Evolutionary conservation across 2,888 invertebrate genomes (phyloP).

Genomic region (Nephrotoma flavescens): DNA sequence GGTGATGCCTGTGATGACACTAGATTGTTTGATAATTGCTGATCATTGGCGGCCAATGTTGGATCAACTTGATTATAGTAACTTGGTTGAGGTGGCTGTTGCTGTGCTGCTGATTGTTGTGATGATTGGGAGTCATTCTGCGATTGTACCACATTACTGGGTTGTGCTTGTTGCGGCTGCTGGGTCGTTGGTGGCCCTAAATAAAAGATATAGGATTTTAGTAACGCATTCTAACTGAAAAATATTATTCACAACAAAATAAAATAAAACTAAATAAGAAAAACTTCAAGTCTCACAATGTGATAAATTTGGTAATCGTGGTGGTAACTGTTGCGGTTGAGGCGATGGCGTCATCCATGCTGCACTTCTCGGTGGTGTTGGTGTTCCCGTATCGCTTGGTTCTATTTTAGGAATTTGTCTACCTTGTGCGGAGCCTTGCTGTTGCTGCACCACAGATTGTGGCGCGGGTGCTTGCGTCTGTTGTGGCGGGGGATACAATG

Average conservation of each 20-base stretch:
- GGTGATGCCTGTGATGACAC: slow-evolving; percentile 15
- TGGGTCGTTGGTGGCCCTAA: not conserved
- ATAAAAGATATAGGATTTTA: not conserved
- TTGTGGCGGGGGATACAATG: slow-evolving; percentile 14
- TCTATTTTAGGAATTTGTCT: slow-evolving; percentile 32
- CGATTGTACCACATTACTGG: not conserved
- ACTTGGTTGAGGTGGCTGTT: not conserved
- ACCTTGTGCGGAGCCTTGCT: slow-evolving; percentile 15
- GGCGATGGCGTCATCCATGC: slow-evolving; percentile 31
- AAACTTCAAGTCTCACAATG: slow-evolving; percentile 26
- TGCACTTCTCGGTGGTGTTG: slow-evolving; percentile 15
- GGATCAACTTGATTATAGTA: slow-evolving; percentile 3
- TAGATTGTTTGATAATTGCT: slow-evolving; percentile 22
- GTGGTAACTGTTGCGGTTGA: slow-evolving; percentile 18
- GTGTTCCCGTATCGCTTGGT: slow-evolving; percentile 20
- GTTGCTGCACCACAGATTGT: slow-evolving; percentile 18
- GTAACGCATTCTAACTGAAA: not conserved
- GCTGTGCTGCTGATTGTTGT: not conserved
- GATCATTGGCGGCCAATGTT: not conserved
- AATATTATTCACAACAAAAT: not conserved
- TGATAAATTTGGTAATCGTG: slow-evolving; percentile 26
- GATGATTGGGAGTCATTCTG: not conserved
- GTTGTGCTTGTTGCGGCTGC: not conserved
- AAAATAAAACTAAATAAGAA: slow-evolving; percentile 3
- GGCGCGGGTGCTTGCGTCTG: slow-evolving; percentile 20